Evolutionary conservation across 1,140 invertebrate species (phyloP), one percentile per base, ranked within the genome.

Genomic region (Drosophila insularis): DNA sequence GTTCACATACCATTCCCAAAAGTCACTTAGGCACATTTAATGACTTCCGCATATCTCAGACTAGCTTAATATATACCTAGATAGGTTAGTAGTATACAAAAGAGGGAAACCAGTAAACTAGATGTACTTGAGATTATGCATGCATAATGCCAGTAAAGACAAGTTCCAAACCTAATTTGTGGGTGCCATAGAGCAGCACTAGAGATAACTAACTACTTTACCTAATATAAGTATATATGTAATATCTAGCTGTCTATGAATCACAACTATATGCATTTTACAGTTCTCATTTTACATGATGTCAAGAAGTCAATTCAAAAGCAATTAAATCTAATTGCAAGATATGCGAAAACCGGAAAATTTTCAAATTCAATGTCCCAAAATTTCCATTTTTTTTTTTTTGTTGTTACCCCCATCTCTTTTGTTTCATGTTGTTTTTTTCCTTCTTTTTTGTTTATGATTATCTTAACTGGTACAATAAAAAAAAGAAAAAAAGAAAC

Each of bases 91-190:
- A 37, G 70, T 27, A 71, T 35, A 37, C 54, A 61, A 21, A 54
- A 56, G 43, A 50, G n/a, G n/a, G 14, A 21, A 21, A 50, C 7
- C 23, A 21, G 32, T 62, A 69, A 76, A 86, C 74, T 65, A 53
- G 81, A 8, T 67, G 68, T 81, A 79, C 81, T 86, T 86, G 78
- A 81, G 46, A 87, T 81, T 87, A 87, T 81, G 68, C 73, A 84
- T 50, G 43, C 43, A 46, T 46, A 2, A n/a, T 10, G 56, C 54
- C 32, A 32, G 61, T 59, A 53, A 53, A 73, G 63, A 58, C 61
- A 73, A 62, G 61, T 73, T 73, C n/a, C 50, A 39, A 58, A 62
- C 46, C 39, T 2, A 23, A 10, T 62, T 53, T 61, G 35, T 37
- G 64, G 32, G 63, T 46, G 14, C 14, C 14, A 17, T 6, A 43